Evolutionary conservation across 2,797 vertebrate genomes (phyloP), one percentile per base, ranked within the genome.

Genomic region (Fringilla coelebs): DNA sequence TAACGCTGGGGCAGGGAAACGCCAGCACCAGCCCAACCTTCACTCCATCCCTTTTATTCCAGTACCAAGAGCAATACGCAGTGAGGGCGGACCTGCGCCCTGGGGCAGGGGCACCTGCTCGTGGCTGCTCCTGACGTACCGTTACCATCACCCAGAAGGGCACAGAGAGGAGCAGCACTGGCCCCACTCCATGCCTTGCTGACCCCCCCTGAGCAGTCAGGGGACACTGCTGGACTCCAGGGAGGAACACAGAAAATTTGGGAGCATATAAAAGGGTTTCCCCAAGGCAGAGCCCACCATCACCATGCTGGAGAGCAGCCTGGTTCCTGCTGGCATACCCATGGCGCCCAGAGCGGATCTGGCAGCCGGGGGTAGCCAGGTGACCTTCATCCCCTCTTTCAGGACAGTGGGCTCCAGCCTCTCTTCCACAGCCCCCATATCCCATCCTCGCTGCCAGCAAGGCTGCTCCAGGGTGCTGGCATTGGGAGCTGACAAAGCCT

Each of bases 331-430:
- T 24, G 11, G 8, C 3, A 21, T 51, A 15, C 34, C 46, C 31
- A 7, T 0, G 6, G 65, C 4, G 0, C 48, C 43, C 17, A 41
- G 45, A 36, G 8, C 1, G 0, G 68, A 71, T 13, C 11, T 4
- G 32, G 66, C 32, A 68, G 72, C 51, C 3, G 4, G 1, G 31
- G n/a, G 13, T 34, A 57, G 49, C 65, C n/a, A 13, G 68, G 31
- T 0, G 0, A 52, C 31, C 14, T 48, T 32, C 2, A 9, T 58
- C 48, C 43, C 38, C 22, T 41, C 20, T 11, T 34, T 26, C 55
- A 68, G 52, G 41, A 24, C 0, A 1, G 40, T 11, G 75, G 74
- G 51, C 75, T 61, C 65, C 52, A 51, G 38, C 48, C 48, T 77
- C 24, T 68, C 43, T 45, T 43, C 46, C 1, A 1, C 55, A 83